These are phyloP conservation scores for Lepilemur ruficaudatus DNA, from an alignment of 2,797 vertebrate species.

Conservation along the genomic window DNA sequence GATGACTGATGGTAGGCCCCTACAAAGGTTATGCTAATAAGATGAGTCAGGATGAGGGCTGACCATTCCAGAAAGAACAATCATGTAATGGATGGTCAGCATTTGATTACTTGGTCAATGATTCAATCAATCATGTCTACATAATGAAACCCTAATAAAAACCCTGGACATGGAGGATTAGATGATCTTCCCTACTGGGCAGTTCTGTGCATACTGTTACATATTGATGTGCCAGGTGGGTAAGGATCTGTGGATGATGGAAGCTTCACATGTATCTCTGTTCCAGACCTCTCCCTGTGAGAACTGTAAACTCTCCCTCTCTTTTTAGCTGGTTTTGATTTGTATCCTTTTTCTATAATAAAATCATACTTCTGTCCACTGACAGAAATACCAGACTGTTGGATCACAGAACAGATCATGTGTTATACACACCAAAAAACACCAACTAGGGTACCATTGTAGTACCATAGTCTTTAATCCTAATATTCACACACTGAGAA, in stretches of 20 bases:
- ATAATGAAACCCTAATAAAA: neutral
- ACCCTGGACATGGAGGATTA: neutral
- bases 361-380: neutral
- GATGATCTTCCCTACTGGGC: neutral
- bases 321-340: neutral
- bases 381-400: neutral
- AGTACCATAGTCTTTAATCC: neutral
- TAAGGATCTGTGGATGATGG: neutral
- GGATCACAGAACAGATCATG: neutral
- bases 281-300: neutral
- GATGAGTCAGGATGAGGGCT: neutral
- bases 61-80: neutral
- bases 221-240: accelerated
- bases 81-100: neutral
- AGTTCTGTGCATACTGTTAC: neutral
- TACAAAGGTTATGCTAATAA: neutral
- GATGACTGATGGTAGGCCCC: neutral
- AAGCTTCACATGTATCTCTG: neutral
- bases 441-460: neutral
- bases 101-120: neutral
- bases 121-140: neutral
- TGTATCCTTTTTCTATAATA: neutral
- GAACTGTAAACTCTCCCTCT: neutral
- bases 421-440: neutral
- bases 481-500: neutral